A percentile compares a stretch with the other conserved stretches of the same genome.
Evolutionary conservation across 2,113 vertebrate genomes (phyloP).

Genomic region (Paramisgurnus dabryanus): DNA sequence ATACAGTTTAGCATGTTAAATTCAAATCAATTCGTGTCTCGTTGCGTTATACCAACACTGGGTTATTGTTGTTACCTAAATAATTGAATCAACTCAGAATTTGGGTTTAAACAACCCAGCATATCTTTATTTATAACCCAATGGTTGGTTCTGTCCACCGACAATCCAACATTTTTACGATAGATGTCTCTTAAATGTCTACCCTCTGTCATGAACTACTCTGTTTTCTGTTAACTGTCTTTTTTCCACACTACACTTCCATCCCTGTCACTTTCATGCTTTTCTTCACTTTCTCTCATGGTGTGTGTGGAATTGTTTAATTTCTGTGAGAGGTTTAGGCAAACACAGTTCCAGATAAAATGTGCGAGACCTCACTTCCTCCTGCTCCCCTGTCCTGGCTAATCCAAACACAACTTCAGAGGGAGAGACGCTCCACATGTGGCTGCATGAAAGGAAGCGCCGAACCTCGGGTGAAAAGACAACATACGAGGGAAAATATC

Average conservation of each 20-base stretch:
- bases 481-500: slow-evolving; percentile 61
- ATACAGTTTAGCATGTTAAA: too few relatives aligned
- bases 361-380: slow-evolving; percentile 36
- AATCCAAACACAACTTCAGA: slow-evolving; percentile 72
- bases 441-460: slow-evolving; percentile 61
- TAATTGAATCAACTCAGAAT: too few relatives aligned
- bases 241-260: slow-evolving; percentile 16
- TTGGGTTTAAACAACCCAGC: too few relatives aligned
- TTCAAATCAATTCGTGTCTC: too few relatives aligned
- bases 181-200: neutral
- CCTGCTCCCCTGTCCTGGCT: slow-evolving; percentile 58
- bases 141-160: too few relatives aligned
- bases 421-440: slow-evolving; percentile 63
- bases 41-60: too few relatives aligned
- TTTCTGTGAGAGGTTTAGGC: slow-evolving; percentile 41
- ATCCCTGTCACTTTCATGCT: neutral
- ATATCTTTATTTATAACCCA: too few relatives aligned
- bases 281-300: neutral
- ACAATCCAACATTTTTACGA: too few relatives aligned
- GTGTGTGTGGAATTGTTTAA: slow-evolving; percentile 41
- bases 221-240: neutral
- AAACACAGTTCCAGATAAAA: slow-evolving; percentile 46
- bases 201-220: neutral
- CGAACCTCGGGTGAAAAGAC: slow-evolving; percentile 64
- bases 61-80: too few relatives aligned